phyloP scores from a whole-genome alignment of 2,113 vertebrate genomes.

The Asarcornis scutulata region DNA sequence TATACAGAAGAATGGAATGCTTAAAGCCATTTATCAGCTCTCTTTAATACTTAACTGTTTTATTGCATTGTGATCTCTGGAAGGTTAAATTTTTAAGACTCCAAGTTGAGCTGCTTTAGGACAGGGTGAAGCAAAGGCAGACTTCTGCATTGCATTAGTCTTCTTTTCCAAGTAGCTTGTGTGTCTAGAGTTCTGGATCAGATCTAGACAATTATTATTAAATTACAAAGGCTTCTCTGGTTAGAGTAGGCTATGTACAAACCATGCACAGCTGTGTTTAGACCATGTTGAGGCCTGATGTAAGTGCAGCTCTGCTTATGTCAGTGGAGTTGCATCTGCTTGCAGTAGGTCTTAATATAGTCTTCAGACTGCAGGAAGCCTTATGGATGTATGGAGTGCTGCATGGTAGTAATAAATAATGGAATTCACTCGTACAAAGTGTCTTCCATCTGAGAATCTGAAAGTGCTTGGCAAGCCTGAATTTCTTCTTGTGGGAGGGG shows the following conservation, averaged over 20 bases:
- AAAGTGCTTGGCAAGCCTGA: constrained; percentile 15
- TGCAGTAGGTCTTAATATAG: background rate
- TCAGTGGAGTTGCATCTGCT: constrained; percentile 23
- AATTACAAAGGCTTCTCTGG: background rate
- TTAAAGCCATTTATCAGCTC: background rate
- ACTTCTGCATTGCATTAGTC: background rate
- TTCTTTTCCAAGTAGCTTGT: background rate
- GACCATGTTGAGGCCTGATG: background rate
- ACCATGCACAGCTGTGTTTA: background rate
- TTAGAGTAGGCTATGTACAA: background rate
- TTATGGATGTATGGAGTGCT: background rate
- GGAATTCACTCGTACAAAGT: constrained; percentile 9
- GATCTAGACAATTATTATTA: background rate
- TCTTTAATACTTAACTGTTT: background rate
- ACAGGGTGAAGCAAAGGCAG: background rate
- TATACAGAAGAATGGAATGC: background rate
- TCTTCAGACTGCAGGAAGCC: constrained; percentile 25
- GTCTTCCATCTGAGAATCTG: constrained; percentile 36
- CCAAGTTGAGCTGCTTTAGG: background rate
- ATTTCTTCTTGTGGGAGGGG: background rate
- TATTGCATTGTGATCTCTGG: background rate
- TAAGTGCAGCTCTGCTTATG: background rate
- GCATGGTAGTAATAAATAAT: constrained; percentile 3
- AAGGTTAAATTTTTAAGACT: background rate
- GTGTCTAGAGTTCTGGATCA: background rate